A percentile compares a stretch with the other conserved stretches of the same genome.
Evolutionary conservation across 2,113 vertebrate genomes (phyloP).

Genomic region (Cynopterus brachyotis): DNA sequence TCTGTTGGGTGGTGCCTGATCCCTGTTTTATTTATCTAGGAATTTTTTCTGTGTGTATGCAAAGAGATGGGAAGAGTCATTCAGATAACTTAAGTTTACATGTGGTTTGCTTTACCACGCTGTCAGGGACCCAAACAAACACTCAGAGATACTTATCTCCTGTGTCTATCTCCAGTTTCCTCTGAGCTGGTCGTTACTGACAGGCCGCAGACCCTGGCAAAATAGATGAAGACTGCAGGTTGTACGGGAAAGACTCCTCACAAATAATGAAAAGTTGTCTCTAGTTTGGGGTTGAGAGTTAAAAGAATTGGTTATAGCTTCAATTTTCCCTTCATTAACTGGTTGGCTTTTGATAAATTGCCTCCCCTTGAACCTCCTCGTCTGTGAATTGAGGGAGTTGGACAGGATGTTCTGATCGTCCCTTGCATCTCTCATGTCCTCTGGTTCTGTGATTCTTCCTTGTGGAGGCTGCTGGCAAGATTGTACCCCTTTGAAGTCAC

Average conservation of each 20-base stretch:
- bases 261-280: not conserved
- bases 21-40: not conserved
- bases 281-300: not conserved
- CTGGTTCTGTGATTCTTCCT: not conserved
- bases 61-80: not conserved
- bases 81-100: not conserved
- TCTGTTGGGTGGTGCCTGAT: not conserved
- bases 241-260: not conserved
- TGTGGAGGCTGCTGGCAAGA: not conserved
- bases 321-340: not conserved
- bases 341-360: conserved; percentile 40
- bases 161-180: not conserved
- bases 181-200: not conserved
- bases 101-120: not conserved
- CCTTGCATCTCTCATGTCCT: not conserved
- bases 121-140: not conserved
- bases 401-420: not conserved
- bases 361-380: not conserved
- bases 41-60: not conserved
- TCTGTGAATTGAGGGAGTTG: not conserved
- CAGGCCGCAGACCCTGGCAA: not conserved
- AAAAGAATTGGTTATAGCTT: conserved; percentile 39
- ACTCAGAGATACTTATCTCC: not conserved
- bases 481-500: not conserved
- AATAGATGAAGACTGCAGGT: not conserved